Evolutionary conservation across 1,140 invertebrate species (phyloP), one percentile per base, ranked within the genome.

Genomic region (Rhopalosiphum padi): DNA sequence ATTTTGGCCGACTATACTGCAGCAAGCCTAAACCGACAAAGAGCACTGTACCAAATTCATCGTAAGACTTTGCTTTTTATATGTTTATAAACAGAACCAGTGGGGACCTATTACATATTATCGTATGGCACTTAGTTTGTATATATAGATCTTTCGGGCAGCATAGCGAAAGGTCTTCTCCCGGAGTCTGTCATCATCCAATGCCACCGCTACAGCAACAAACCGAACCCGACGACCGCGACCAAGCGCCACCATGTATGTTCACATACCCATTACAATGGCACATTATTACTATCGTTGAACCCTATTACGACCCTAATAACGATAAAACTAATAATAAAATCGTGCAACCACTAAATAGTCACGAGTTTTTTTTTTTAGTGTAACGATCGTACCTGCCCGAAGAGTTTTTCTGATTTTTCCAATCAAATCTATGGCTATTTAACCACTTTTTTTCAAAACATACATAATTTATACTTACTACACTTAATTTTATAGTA

Each of bases 31-130:
- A 86, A 46, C 43, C 25, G 15, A 86, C 23, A 55, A 55, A 60
- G 37, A 53, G 51, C 55, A 91, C 90, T 91, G 90, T 82, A 82
- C 21, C 68, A 43, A 15, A 82, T 37, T 35, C 41, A 30, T 9
- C 43, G 90, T 21, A 48, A n/a, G 90, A 83, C 21, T 91, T 91
- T 91, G 68, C 60, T 91, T 91, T 91, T 91, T 91, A 91, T 91
- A 91, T 23, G 87, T 53, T 88, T 30, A 35, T 37, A 21, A 30
- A 35, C 48, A n/a, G 1, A 35, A 35, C 22, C 87, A 53, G 87
- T 89, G 87, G 87, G 87, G 87, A 89, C 46, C 35, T 51, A 37
- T 46, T 87, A 30, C 43, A n/a, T 43, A 43, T 43, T 15, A 51
- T 51, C 48, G 82, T n/a, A 77, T n/a, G 41, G 41, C 41, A 43